These are phyloP conservation scores for Drosophila yooni DNA, from an alignment of 2,888 invertebrate species.

Conservation along the genomic window DNA sequence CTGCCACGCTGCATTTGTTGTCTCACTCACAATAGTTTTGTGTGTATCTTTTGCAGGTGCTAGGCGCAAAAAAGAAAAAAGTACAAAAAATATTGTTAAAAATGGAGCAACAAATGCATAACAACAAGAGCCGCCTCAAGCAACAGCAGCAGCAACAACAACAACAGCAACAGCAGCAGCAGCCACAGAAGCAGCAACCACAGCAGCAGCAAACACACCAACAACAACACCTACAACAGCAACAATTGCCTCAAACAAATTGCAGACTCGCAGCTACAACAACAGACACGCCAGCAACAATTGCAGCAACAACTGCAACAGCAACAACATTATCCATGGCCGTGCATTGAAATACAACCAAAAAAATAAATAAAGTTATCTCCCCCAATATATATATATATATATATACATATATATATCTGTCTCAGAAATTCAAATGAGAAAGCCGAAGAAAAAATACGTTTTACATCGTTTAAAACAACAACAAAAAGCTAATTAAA, in stretches of 20 bases:
- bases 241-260: conserved; percentile 19
- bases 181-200: conserved; percentile 29
- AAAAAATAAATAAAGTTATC: background rate
- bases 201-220: conserved; percentile 25
- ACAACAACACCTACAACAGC: conserved; percentile 17
- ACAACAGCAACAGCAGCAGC: conserved; percentile 24
- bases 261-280: conserved; percentile 21
- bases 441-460: conserved; percentile 75
- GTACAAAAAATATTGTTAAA: conserved; percentile 23
- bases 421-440: conserved; percentile 64
- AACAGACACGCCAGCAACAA: conserved; percentile 24
- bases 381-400: background rate
- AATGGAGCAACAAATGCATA: conserved; percentile 59
- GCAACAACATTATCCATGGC: conserved; percentile 32
- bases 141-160: conserved; percentile 37
- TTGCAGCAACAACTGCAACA: conserved; percentile 30
- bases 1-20: conserved; percentile 27
- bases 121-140: conserved; percentile 40
- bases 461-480: conserved; percentile 60
- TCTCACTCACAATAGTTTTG: conserved; percentile 46
- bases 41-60: conserved; percentile 68
- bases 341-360: conserved; percentile 33
- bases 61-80: conserved; percentile 26
- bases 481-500: conserved; percentile 37
- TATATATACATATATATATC: background rate